Base-by-base conservation (phyloP, 53 echinoderm and acorn worm species). In the Astropecten irregularis region DNA sequence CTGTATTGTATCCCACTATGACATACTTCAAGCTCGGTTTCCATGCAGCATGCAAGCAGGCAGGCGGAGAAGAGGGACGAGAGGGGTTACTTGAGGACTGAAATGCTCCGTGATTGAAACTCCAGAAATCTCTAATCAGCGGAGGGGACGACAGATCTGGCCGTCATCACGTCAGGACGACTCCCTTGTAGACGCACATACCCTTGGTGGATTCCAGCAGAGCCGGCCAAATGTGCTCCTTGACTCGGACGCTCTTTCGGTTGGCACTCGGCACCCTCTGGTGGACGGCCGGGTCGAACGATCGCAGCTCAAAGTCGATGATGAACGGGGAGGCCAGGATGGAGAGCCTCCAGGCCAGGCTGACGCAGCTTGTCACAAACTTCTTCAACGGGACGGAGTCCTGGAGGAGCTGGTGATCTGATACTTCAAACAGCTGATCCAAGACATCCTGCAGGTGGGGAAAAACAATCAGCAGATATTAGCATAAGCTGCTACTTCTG, bases 221-320 rank as follows among this genome's bases (percentile, higher is more conserved):
- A 18, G 92, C 87, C 0, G 97, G 97, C 97, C 97, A 96, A 1
- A 94, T 85, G 55, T 94, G 92, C 22, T 73, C 62, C 89, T 81
- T 88, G 28, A 96, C 82, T 15, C 64, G 33, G 0, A 82, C 22
- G 28, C 87, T 88, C 58, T 87, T 91, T 7, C 89, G 85, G 68
- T 94, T 89, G 0, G 89, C 86, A 21, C 88, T 90, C 2, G 91
- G 93, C 1, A 86, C 86, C 66, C 93, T 72, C 71, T 92, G 93
- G 63, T 96, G 97, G 63, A 65, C 49, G 3, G 76, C 76, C 5
- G 86, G 40, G 82, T 87, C 79, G 40, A 89, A 96, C 8, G 91
- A 73, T 40, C 84, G 73, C 48, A 69, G 57, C 76, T 90, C 90
- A 32, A 92, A 92, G 38, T 90, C 92, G 51, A 94, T 94, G 39